Conservation (phyloP, 2,113 vertebrate genomes). For the Lophotis ruficrista region DNA sequence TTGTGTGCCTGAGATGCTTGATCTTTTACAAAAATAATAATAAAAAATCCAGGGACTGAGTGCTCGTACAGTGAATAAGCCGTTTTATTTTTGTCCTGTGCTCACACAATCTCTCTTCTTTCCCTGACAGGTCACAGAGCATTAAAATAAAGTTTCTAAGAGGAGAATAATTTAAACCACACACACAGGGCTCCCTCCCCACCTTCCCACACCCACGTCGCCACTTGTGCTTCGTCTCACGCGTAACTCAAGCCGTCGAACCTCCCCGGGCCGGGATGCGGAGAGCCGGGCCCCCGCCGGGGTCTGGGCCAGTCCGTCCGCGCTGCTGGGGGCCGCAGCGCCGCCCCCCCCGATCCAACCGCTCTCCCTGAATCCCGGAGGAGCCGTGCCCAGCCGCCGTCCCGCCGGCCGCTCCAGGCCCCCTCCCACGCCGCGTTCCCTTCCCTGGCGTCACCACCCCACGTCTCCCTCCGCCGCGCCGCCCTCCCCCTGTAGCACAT, state of each 20-base stretch:
- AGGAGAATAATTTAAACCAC: slow-evolving; percentile 66
- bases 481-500: neutral
- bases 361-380: neutral
- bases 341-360: neutral
- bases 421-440: neutral
- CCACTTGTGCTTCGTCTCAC: slow-evolving; percentile 59
- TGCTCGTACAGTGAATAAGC: slow-evolving; percentile 74
- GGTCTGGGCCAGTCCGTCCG: neutral
- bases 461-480: neutral
- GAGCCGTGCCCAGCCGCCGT: accelerated
- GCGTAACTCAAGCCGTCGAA: neutral
- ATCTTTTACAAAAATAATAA: neutral
- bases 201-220: slow-evolving; percentile 37
- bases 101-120: slow-evolving; percentile 75
- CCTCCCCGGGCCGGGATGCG: neutral
- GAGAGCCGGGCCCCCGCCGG: neutral
- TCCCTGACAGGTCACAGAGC: slow-evolving; percentile 79
- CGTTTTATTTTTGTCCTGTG: slow-evolving; percentile 81
- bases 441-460: neutral
- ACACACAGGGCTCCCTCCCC: slow-evolving; percentile 48
- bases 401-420: neutral
- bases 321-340: neutral
- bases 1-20: neutral
- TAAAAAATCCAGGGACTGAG: neutral
- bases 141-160: slow-evolving; percentile 76